These are phyloP conservation scores for Ephialtes manifestator DNA, from an alignment of 2,888 invertebrate genomes.

Conservation along the genomic window DNA sequence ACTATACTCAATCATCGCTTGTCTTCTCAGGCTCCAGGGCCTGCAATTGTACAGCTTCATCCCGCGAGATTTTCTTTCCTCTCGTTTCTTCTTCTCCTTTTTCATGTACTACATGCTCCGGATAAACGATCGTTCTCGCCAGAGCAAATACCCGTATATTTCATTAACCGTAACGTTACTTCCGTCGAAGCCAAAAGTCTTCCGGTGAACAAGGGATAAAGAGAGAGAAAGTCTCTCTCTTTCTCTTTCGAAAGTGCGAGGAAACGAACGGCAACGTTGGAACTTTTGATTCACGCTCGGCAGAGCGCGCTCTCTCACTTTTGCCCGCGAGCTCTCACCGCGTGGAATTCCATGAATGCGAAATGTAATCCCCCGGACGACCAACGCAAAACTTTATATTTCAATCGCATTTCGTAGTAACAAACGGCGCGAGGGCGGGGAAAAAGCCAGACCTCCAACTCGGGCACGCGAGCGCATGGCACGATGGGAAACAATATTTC, in stretches of 20 bases:
- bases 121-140: constrained; percentile 13
- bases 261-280: constrained; percentile 40
- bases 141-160: constrained; percentile 24
- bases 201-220: background rate
- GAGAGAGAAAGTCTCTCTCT: background rate
- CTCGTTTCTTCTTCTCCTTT: background rate
- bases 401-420: constrained; percentile 76
- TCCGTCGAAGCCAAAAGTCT: constrained; percentile 28
- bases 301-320: constrained; percentile 65
- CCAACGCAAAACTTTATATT: constrained; percentile 76
- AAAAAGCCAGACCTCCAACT: constrained; percentile 11
- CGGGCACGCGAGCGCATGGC: background rate
- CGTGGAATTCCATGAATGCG: constrained; percentile 82
- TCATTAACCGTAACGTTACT: constrained; percentile 32
- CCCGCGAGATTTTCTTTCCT: constrained; percentile 29
- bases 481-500: constrained; percentile 67
- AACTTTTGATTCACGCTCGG: constrained; percentile 81
- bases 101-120: background rate
- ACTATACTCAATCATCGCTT: background rate
- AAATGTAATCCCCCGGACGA: constrained; percentile 79
- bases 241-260: too few species aligned
- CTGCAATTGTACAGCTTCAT: background rate
- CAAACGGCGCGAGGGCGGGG: constrained; percentile 69
- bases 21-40: background rate
- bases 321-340: constrained; percentile 30